Evolutionary conservation across 2,888 invertebrate species (phyloP), one percentile per base, ranked within the genome.

Genomic region (Agrilus cyanescens): DNA sequence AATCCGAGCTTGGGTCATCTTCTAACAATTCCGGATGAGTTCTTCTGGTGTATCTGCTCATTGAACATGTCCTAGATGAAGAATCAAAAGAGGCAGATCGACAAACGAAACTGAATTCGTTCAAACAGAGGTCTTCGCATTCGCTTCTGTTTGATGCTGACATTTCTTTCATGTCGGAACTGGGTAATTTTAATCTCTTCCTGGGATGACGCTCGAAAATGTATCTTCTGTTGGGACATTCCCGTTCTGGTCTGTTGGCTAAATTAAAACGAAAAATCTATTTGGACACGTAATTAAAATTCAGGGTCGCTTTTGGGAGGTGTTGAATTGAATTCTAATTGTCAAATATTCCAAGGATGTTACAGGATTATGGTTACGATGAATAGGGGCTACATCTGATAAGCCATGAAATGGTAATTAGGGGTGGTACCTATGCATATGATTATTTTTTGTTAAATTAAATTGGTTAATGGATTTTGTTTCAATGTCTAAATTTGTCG

Each of bases 91-190:
- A 85, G 1, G 85, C 88, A 0, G 90, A 88, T 37, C 91, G 80
- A 57, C 91, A 91, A 3, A 88, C 84, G 59, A 90, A 88, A 48
- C 82, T 85, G 59, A 86, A 87, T 63, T 91, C 90, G 58, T 86
- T 87, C 46, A 91, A 65, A 59, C 91, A 91, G 60, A 85, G 85
- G 60, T 90, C 89, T 63, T 90, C 89, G 59, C 90, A 91, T 56
- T 90, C 90, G 3, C 85, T 88, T 47, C 89, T 73, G 64, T 91
- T 90, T 3, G 83, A 76, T 1, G 88, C 86, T 54, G 82, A 82
- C 49, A 87, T 80, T 68, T 90, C 89, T 63, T 89, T 89, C 37
- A 86, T 73, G 59, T 88, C 88, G 5, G 85, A 81, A 32, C 82
- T 70, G 12, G 85, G 83, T 16, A 89, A 71, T 61, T 87, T 87